These are phyloP conservation scores for Oncorhynchus tshawytscha DNA, from an alignment of 2,113 vertebrate species.

Conservation along the genomic window DNA sequence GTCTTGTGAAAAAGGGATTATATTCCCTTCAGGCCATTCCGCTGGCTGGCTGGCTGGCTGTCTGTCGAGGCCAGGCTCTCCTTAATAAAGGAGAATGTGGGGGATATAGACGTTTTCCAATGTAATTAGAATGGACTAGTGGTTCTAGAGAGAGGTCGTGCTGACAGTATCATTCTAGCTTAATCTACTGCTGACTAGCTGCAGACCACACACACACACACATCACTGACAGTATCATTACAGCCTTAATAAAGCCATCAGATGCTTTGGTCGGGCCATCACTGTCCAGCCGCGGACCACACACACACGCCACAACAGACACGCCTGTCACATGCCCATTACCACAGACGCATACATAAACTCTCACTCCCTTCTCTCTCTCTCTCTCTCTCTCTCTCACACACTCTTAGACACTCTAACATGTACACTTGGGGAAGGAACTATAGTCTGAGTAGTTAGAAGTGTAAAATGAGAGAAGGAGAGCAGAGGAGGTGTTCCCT, in stretches of 20 bases:
- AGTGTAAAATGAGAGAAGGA: neutral
- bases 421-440: neutral
- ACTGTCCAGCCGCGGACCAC: neutral
- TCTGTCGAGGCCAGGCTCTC: conserved; percentile 25
- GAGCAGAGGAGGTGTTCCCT: neutral
- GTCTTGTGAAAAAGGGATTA: conserved; percentile 38
- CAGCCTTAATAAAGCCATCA: conserved; percentile 25
- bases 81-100: conserved; percentile 36
- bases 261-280: neutral
- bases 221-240: conserved; percentile 4
- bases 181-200: conserved; percentile 14
- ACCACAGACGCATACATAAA: neutral
- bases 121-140: conserved; percentile 47
- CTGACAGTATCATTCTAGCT: conserved; percentile 43
- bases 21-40: conserved; percentile 47
- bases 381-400: conserved; percentile 12
- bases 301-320: neutral
- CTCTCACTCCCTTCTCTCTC: neutral
- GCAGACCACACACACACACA: conserved; percentile 2
- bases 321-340: neutral
- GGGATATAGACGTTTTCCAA: conserved; percentile 15
- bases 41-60: neutral
- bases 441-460: neutral
- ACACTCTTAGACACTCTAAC: neutral
- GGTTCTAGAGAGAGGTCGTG: conserved; percentile 23